Conservation (phyloP, 2,113 vertebrate species). For the Nannobrachium achirus region DNA sequence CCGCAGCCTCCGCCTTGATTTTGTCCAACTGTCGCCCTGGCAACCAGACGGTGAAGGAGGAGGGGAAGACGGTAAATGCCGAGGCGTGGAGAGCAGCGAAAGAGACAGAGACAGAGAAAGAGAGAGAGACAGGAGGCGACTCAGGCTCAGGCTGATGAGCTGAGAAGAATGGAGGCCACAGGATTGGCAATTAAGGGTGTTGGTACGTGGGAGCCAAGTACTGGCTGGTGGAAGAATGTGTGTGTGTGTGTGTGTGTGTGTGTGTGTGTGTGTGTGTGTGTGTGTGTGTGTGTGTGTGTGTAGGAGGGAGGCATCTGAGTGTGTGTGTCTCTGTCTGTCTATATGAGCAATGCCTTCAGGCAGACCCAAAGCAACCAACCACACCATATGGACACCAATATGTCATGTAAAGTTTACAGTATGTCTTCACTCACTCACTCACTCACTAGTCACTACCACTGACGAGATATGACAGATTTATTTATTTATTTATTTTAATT, state of each 20-base stretch:
- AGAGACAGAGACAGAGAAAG: neutral
- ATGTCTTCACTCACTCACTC: too few species aligned
- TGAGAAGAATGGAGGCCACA: neutral
- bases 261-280: neutral
- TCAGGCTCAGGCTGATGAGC: constrained; percentile 23
- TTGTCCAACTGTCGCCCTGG: constrained; percentile 89
- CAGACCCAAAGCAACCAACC: too few species aligned
- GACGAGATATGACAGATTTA: too few species aligned
- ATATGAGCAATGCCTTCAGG: too few species aligned
- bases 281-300: neutral
- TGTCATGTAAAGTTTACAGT: too few species aligned
- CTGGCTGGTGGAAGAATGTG: constrained; percentile 14
- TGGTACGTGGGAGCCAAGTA: constrained; percentile 23
- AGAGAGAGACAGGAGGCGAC: neutral
- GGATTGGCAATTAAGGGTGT: constrained; percentile 19
- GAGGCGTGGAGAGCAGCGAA: too few species aligned
- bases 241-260: neutral
- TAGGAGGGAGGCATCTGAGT: too few species aligned
- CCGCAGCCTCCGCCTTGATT: constrained; percentile 85
- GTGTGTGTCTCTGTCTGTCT: neutral
- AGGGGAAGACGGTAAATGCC: constrained; percentile 33
- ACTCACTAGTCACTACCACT: too few species aligned
- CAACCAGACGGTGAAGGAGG: constrained; percentile 43
- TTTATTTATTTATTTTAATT: too few species aligned
- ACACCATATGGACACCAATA: too few species aligned